A percentile compares a stretch with the other conserved stretches of the same genome.
phyloP scores from a whole-genome alignment of 2,888 invertebrate genomes.

The Conomelus anceps region DNA sequence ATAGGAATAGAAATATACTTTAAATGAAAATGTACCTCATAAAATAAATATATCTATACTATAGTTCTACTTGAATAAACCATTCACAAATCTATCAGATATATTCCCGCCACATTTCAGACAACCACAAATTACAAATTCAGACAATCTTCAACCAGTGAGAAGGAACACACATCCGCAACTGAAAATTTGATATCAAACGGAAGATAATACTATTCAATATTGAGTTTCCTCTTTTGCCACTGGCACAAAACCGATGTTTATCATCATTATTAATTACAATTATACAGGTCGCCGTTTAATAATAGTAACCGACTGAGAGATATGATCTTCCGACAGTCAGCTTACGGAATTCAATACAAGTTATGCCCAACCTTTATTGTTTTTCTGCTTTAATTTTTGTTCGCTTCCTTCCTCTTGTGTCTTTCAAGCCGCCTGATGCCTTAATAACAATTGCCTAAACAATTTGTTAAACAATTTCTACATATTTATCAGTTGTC shows the following conservation, averaged over 20 bases:
- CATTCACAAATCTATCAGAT: background rate
- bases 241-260: background rate
- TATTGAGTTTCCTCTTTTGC: background rate
- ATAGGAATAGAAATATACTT: too few species aligned
- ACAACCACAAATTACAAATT: too few species aligned
- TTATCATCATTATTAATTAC: background rate
- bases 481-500: background rate
- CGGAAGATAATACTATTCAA: background rate
- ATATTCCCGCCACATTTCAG: background rate
- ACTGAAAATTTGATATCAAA: background rate
- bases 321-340: background rate
- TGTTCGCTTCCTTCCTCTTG: background rate
- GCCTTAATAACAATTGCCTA: background rate
- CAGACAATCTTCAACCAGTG: background rate
- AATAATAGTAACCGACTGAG: background rate
- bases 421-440: background rate
- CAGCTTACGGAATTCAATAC: background rate
- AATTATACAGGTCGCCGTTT: background rate
- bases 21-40: background rate
- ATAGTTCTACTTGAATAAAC: background rate
- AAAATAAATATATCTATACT: background rate
- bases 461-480: background rate
- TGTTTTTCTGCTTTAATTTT: too few species aligned
- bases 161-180: background rate
- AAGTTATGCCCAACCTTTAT: background rate